phyloP scores from a whole-genome alignment of 2,797 vertebrate species.

The Urophycis tenuis region DNA sequence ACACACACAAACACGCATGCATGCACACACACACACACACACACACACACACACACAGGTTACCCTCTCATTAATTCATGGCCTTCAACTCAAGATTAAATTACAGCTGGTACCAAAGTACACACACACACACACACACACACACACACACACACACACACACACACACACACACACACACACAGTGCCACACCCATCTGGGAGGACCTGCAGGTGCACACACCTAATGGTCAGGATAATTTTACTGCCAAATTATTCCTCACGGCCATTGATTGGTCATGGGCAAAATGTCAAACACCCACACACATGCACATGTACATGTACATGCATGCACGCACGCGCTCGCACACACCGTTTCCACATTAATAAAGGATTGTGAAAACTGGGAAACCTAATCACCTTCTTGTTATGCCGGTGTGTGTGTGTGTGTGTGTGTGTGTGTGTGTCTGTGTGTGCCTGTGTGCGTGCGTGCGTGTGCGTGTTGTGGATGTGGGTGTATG shows the following conservation, averaged over 20 bases:
- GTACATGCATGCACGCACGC: not conserved
- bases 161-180: not conserved
- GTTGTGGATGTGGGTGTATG: not conserved
- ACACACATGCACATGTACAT: not conserved
- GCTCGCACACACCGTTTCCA: too few relatives aligned
- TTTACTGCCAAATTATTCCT: not conserved
- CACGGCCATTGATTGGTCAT: not conserved
- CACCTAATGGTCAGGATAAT: not conserved
- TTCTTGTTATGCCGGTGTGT: too few relatives aligned
- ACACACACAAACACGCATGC: slow-evolving; percentile 25
- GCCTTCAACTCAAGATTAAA: slow-evolving; percentile 57
- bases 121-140: too few relatives aligned
- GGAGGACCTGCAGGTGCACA: not conserved
- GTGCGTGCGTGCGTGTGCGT: not conserved
- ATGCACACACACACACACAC: slow-evolving; percentile 11
- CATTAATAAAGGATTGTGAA: too few relatives aligned
- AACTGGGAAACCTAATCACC: too few relatives aligned
- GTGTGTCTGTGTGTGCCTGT: not conserved
- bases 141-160: too few relatives aligned
- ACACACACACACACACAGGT: slow-evolving; percentile 15
- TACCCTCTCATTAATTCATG: slow-evolving; percentile 62
- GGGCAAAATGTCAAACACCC: not conserved
- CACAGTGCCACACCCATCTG: not conserved
- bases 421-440: not conserved
- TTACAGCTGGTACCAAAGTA: slow-evolving; percentile 41